Conservation (phyloP, 2,113 vertebrate species). For the Elgaria multicarinata region DNA sequence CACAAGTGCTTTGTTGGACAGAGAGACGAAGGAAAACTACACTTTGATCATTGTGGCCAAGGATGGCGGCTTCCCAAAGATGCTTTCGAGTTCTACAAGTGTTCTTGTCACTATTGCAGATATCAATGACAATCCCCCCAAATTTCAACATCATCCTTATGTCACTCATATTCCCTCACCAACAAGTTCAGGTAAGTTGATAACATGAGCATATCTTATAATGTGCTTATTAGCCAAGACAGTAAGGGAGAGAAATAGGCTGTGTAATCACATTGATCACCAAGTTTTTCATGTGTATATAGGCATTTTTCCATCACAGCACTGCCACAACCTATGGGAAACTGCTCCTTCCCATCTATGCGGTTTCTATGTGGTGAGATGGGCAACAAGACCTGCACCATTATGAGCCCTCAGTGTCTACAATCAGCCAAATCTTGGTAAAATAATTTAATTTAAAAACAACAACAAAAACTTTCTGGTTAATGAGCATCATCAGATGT, state of each 20-base stretch:
- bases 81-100: conserved; percentile 90
- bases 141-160: conserved; percentile 96
- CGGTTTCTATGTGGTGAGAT: not conserved
- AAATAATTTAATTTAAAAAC: not conserved
- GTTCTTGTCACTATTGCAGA: conserved; percentile 88
- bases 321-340: too few relatives aligned
- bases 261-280: not conserved
- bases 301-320: too few relatives aligned
- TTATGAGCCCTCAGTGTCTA: not conserved
- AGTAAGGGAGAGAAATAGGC: not conserved
- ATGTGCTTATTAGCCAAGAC: not conserved
- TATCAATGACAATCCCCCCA: conserved; percentile 95
- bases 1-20: conserved; percentile 91
- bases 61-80: conserved; percentile 84
- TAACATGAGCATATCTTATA: not conserved
- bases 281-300: not conserved
- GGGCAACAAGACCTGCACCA: too few relatives aligned
- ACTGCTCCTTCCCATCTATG: too few relatives aligned
- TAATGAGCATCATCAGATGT: too few relatives aligned
- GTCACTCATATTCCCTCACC: conserved; percentile 94
- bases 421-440: not conserved
- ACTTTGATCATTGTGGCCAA: conserved; percentile 91
- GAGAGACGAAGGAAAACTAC: conserved; percentile 87
- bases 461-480: not conserved
- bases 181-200: conserved; percentile 83